These are phyloP conservation scores for Ploceus nigricollis DNA, from an alignment of 2,113 vertebrate species.

Conservation along the genomic window DNA sequence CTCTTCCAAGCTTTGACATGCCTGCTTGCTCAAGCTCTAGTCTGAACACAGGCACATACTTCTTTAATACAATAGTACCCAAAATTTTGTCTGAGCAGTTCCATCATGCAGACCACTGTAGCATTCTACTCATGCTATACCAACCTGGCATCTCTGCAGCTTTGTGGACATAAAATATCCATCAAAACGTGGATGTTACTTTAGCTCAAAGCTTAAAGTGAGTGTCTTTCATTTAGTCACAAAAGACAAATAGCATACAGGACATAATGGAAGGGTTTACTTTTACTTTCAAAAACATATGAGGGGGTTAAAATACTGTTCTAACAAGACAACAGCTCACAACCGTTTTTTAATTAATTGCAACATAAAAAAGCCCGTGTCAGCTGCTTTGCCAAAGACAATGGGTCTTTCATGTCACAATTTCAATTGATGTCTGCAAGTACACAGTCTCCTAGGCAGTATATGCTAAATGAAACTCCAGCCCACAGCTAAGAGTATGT, in stretches of 20 bases:
- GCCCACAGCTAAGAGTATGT: background rate
- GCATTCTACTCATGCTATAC: background rate
- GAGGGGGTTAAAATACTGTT: background rate
- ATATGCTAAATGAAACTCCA: background rate
- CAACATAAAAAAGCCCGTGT: background rate
- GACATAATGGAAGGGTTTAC: background rate
- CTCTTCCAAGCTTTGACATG: conserved; percentile 4
- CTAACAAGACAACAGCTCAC: background rate
- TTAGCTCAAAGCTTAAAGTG: background rate
- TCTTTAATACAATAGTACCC: background rate
- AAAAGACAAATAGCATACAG: background rate
- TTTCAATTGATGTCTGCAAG: background rate
- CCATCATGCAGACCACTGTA: background rate
- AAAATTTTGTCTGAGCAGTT: background rate
- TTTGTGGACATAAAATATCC: background rate
- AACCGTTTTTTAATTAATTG: background rate
- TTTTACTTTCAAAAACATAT: background rate
- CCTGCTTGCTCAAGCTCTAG: background rate
- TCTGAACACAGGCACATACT: background rate
- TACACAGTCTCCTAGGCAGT: background rate
- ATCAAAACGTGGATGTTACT: background rate
- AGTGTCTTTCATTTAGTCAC: background rate
- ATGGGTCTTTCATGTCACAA: conserved; percentile 43
- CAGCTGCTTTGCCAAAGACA: conserved; percentile 45
- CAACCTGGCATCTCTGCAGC: background rate